A percentile compares a stretch with the other conserved stretches of the same genome.
These are phyloP conservation scores for Phyllostomus discolor DNA, from an alignment of 2,113 vertebrate genomes.

Conservation along the genomic window DNA sequence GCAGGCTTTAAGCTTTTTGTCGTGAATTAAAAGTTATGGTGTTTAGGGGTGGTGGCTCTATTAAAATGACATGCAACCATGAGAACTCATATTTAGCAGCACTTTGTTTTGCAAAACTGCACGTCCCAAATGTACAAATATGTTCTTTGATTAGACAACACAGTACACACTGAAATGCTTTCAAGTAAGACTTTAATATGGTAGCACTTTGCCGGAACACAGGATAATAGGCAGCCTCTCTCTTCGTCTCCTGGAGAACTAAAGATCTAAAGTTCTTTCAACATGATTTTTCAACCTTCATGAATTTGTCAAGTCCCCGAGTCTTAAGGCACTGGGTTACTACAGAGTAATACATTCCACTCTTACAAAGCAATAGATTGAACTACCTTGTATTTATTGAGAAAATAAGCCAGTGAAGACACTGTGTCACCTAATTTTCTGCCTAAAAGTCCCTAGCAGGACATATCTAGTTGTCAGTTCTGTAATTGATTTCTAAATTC, in stretches of 20 bases:
- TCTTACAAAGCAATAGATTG: neutral
- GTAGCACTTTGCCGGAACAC: neutral
- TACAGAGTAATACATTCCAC: neutral
- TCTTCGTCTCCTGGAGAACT: neutral
- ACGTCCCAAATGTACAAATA: neutral
- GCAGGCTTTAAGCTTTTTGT: constrained; percentile 41
- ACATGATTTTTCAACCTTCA: neutral
- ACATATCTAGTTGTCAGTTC: neutral
- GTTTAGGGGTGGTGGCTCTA: neutral
- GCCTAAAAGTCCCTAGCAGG: neutral
- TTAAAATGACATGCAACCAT: constrained; percentile 56
- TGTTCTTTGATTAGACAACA: neutral
- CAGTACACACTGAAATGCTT: neutral
- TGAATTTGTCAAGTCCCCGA: neutral
- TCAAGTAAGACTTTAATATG: neutral
- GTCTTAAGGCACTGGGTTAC: neutral
- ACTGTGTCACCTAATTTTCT: neutral
- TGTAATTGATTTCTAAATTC: constrained; percentile 41
- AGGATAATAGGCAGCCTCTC: neutral
- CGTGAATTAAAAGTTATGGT: constrained; percentile 62
- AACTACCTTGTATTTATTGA: neutral
- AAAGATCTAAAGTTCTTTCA: neutral
- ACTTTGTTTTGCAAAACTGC: constrained; percentile 20
- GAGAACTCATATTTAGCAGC: neutral
- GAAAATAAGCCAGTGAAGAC: neutral